A percentile compares a stretch with the other conserved stretches of the same genome.
Conservation (phyloP, 2,797 vertebrate genomes). For the Alfaro cultratus region DNA sequence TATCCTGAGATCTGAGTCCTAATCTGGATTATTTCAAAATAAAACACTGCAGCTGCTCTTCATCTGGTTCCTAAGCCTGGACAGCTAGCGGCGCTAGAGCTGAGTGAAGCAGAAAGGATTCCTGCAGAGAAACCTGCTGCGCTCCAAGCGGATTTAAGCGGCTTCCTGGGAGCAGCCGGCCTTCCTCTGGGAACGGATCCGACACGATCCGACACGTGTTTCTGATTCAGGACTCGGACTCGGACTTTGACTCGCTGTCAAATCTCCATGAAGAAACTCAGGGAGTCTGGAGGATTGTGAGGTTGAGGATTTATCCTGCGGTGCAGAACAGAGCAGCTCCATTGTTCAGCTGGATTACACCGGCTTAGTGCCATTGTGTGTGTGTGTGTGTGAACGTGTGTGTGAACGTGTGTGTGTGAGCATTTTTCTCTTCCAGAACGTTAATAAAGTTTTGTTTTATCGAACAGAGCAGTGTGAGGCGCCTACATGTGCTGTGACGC, state of each 20-base stretch:
- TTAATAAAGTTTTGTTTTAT: too few species aligned
- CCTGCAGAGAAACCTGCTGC: neutral
- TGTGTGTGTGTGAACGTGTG: neutral
- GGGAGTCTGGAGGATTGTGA: slow-evolving; percentile 11
- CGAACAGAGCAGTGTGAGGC: neutral
- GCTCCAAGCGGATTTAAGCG: neutral
- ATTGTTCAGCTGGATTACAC: slow-evolving; percentile 52
- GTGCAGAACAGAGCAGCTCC: slow-evolving; percentile 38
- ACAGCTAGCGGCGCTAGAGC: neutral
- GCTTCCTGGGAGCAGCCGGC: neutral
- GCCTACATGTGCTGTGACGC: slow-evolving; percentile 97
- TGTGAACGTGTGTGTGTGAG: neutral
- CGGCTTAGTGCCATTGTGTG: slow-evolving; percentile 12
- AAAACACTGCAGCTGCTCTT: neutral
- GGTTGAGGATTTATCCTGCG: slow-evolving; percentile 31
- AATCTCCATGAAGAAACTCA: neutral
- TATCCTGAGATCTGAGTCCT: neutral
- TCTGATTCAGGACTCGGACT: neutral
- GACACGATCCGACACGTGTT: neutral
- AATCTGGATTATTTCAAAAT: neutral
- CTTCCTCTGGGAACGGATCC: neutral
- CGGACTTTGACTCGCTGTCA: neutral
- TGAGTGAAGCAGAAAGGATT: neutral
- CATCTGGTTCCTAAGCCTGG: neutral
- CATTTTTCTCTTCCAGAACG: neutral